phyloP scores from a whole-genome alignment of 2,888 invertebrate genomes.

The Arge pagana region DNA sequence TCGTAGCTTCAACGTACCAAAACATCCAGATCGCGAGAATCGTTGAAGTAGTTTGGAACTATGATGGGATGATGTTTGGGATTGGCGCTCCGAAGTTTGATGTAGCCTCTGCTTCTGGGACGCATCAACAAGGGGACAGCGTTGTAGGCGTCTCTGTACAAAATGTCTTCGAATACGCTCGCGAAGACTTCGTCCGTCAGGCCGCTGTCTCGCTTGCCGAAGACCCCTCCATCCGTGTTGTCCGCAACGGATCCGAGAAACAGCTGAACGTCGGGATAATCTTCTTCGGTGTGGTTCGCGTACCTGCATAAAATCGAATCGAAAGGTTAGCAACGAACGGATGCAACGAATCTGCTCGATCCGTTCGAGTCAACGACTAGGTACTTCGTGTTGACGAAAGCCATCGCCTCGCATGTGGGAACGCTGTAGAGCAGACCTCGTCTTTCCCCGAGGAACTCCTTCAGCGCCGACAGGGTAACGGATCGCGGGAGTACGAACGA shows the following conservation, averaged over 20 bases:
- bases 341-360: background rate
- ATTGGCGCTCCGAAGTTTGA: conserved; percentile 70
- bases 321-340: background rate
- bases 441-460: conserved; percentile 66
- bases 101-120: conserved; percentile 72
- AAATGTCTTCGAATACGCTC: conserved; percentile 70
- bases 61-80: conserved; percentile 80
- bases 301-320: conserved; percentile 52
- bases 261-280: conserved; percentile 81
- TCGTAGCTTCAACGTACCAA: conserved; percentile 70
- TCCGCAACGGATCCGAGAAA: conserved; percentile 78
- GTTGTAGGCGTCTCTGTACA: conserved; percentile 72
- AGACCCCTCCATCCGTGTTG: conserved; percentile 77
- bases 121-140: conserved; percentile 73
- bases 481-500: conserved; percentile 73
- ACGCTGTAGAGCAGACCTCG: conserved; percentile 74
- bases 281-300: conserved; percentile 64
- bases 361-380: conserved; percentile 9
- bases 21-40: conserved; percentile 72
- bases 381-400: conserved; percentile 73
- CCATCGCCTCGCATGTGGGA: conserved; percentile 79
- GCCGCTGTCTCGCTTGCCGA: conserved; percentile 72
- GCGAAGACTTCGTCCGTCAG: conserved; percentile 71
- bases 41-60: conserved; percentile 82
- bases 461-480: conserved; percentile 65